Conservation (phyloP, 2,888 invertebrate genomes). For the Latheticus oryzae region DNA sequence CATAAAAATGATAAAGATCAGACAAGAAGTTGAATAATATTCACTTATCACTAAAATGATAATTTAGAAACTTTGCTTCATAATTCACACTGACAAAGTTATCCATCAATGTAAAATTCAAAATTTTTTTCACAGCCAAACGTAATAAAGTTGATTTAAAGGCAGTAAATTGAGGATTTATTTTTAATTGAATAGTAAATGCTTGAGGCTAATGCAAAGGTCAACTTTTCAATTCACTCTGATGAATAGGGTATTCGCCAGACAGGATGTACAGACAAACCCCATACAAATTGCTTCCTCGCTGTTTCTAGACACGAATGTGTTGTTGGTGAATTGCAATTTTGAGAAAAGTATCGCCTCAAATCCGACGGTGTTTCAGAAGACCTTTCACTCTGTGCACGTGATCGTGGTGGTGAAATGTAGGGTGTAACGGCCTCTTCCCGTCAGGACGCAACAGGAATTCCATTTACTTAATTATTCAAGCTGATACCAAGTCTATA, state of each 20-base stretch:
- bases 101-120: no score
- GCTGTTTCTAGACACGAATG: conserved; percentile 26
- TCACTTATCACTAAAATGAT: no score
- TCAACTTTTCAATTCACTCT: conserved; percentile 23
- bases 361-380: conserved; percentile 29
- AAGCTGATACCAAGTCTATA: conserved; percentile 30
- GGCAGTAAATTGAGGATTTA: no score
- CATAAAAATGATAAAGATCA: no score
- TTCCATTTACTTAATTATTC: conserved; percentile 40
- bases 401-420: conserved; percentile 33
- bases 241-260: conserved; percentile 23
- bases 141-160: no score
- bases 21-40: no score
- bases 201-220: conserved; percentile 10
- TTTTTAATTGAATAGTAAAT: no score
- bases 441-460: conserved; percentile 37
- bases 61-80: no score
- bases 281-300: conserved; percentile 27
- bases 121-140: no score
- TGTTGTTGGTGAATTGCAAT: conserved; percentile 35
- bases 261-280: conserved; percentile 27
- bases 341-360: conserved; percentile 29
- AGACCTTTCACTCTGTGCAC: conserved; percentile 27
- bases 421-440: conserved; percentile 25
- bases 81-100: no score